A percentile compares a stretch with the other conserved stretches of the same genome.
phyloP scores from a whole-genome alignment of 1,140 invertebrate genomes.

The Macrosteles quadrilineatus region DNA sequence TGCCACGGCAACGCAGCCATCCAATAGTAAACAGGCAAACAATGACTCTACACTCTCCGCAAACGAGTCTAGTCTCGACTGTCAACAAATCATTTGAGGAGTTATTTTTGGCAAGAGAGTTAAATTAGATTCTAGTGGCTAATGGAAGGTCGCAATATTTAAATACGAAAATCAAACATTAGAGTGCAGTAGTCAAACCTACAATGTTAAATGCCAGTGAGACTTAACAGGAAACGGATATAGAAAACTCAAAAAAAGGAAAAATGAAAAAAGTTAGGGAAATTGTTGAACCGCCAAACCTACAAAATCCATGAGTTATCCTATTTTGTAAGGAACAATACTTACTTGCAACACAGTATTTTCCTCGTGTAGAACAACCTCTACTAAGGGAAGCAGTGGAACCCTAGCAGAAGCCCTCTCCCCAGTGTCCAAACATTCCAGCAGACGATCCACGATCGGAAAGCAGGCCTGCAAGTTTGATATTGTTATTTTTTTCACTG shows the following conservation, averaged over 20 bases:
- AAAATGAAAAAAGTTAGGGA: too few species aligned
- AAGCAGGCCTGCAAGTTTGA: slow-evolving; percentile 58
- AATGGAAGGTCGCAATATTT: too few species aligned
- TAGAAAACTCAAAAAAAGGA: too few species aligned
- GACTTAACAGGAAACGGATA: too few species aligned
- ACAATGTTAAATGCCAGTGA: too few species aligned
- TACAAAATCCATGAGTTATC: too few species aligned
- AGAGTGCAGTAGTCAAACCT: too few species aligned
- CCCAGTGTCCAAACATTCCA: slow-evolving; percentile 67
- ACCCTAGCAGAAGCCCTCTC: slow-evolving; percentile 57
- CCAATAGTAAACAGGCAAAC: slow-evolving; percentile 76
- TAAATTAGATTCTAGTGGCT: background rate
- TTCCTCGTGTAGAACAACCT: slow-evolving; percentile 68
- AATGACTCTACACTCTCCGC: slow-evolving; percentile 72
- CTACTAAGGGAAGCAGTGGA: slow-evolving; percentile 61
- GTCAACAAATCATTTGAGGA: slow-evolving; percentile 49
- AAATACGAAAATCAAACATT: too few species aligned
- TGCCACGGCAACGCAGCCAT: slow-evolving; percentile 72
- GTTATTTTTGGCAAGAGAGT: slow-evolving; percentile 25
- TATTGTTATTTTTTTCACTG: too few species aligned
- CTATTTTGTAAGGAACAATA: too few species aligned
- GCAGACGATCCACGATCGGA: slow-evolving; percentile 68
- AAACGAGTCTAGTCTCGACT: slow-evolving; percentile 75
- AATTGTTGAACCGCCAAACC: too few species aligned
- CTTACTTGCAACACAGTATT: slow-evolving; percentile 73